phyloP scores from a whole-genome alignment of 1,140 invertebrate species.

The Marisa cornuarietis region DNA sequence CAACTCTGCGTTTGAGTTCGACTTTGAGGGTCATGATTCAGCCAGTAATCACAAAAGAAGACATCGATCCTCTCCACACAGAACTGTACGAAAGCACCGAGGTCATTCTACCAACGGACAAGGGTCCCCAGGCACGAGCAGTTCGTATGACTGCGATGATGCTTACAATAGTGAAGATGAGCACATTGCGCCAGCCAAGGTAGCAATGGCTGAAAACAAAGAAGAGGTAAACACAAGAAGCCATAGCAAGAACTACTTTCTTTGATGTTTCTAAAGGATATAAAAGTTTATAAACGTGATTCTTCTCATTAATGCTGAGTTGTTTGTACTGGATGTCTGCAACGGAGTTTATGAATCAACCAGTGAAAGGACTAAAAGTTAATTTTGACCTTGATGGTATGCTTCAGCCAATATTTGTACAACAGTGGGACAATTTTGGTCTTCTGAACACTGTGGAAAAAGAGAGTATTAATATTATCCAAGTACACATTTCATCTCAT shows the following conservation, averaged over 20 bases:
- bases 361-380: too few relatives aligned
- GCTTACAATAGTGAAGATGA: conserved; percentile 84
- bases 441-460: too few relatives aligned
- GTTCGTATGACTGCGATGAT: conserved; percentile 47
- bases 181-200: conserved; percentile 70
- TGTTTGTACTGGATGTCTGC: too few relatives aligned
- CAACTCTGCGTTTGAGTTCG: conserved; percentile 50
- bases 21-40: conserved; percentile 66
- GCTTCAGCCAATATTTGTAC: too few relatives aligned
- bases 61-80: conserved; percentile 62
- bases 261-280: too few relatives aligned
- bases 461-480: too few relatives aligned
- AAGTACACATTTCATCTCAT: too few relatives aligned
- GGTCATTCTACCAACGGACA: conserved; percentile 24
- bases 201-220: conserved; percentile 44
- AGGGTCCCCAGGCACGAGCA: conserved; percentile 21
- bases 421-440: too few relatives aligned
- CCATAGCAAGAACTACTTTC: neutral
- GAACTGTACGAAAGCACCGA: conserved; percentile 59
- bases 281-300: too few relatives aligned
- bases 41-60: conserved; percentile 73
- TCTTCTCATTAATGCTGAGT: too few relatives aligned
- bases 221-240: conserved; percentile 37
- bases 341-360: too few relatives aligned
- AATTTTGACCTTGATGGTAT: too few relatives aligned